Percentiles rank a stretch among this genome's conserved stretches.
Conservation (phyloP, 2,797 vertebrate species). For the Rhinatrema bivittatum region DNA sequence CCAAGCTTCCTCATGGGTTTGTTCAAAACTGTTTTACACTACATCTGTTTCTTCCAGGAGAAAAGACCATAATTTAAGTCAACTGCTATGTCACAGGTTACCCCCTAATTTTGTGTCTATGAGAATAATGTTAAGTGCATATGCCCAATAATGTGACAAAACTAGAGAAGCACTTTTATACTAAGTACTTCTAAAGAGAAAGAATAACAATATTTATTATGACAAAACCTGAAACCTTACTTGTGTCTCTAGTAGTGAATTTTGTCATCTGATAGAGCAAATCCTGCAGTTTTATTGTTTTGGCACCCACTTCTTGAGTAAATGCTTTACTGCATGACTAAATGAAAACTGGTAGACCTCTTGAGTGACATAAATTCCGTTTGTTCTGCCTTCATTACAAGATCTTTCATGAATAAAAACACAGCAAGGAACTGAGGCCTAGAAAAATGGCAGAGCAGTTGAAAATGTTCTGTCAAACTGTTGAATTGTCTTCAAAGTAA, state of each 20-base stretch:
- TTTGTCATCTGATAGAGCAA: too few relatives aligned
- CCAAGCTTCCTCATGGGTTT: too few relatives aligned
- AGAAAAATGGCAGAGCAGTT: neutral
- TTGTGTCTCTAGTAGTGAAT: too few relatives aligned
- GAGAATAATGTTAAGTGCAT: too few relatives aligned
- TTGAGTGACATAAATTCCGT: neutral
- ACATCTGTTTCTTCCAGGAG: too few relatives aligned
- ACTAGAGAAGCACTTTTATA: too few relatives aligned
- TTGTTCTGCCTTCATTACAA: neutral
- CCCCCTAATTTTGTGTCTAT: too few relatives aligned
- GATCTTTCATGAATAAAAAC: neutral
- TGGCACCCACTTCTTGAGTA: neutral
- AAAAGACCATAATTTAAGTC: too few relatives aligned
- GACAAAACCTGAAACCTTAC: too few relatives aligned
- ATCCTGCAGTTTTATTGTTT: neutral
- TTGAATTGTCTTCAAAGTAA: neutral
- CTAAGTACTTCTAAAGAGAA: neutral
- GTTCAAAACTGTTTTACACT: too few relatives aligned
- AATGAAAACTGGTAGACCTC: neutral
- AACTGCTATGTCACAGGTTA: too few relatives aligned
- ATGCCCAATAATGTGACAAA: too few relatives aligned
- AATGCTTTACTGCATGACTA: neutral
- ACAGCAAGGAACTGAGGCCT: neutral
- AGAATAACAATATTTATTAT: accelerated
- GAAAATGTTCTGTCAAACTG: conserved; percentile 3